Evolutionary conservation across 1,140 invertebrate species (phyloP).

Genomic region (Agraylea sexmaculata): DNA sequence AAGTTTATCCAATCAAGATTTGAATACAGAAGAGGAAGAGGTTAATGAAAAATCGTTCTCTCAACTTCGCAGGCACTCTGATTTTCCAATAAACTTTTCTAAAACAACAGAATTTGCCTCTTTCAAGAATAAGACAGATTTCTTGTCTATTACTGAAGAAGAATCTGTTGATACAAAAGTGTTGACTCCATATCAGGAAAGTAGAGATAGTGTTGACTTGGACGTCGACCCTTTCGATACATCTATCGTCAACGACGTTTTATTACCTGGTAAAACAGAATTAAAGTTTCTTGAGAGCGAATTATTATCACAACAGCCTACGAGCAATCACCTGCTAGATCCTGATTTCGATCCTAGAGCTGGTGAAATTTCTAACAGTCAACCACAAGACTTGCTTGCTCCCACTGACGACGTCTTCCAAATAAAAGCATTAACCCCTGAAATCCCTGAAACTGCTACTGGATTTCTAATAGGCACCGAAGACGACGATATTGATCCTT

Average conservation of each 20-base stretch:
- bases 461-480: conserved; percentile 24
- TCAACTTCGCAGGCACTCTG: conserved; percentile 32
- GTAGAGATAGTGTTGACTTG: conserved; percentile 25
- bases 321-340: conserved; percentile 37
- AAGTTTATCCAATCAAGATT: conserved; percentile 47
- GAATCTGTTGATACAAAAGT: conserved; percentile 46
- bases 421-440: conserved; percentile 54
- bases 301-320: conserved; percentile 31
- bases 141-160: conserved; percentile 47
- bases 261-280: conserved; percentile 57
- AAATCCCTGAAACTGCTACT: conserved; percentile 26
- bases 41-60: conserved; percentile 29
- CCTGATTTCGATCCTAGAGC: conserved; percentile 45
- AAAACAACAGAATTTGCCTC: conserved; percentile 15
- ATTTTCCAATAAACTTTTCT: conserved; percentile 27
- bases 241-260: conserved; percentile 55
- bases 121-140: conserved; percentile 34
- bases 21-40: conserved; percentile 37
- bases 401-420: conserved; percentile 50
- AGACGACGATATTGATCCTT: conserved; percentile 54
- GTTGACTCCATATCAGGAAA: conserved; percentile 39
- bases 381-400: conserved; percentile 37
- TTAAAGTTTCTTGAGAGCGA: conserved; percentile 61
- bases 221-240: conserved; percentile 73
- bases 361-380: conserved; percentile 27